Evolutionary conservation across 37 sponge, comb jelly and placozoan species (phyloP).

Genomic region (Crambe crambe): DNA sequence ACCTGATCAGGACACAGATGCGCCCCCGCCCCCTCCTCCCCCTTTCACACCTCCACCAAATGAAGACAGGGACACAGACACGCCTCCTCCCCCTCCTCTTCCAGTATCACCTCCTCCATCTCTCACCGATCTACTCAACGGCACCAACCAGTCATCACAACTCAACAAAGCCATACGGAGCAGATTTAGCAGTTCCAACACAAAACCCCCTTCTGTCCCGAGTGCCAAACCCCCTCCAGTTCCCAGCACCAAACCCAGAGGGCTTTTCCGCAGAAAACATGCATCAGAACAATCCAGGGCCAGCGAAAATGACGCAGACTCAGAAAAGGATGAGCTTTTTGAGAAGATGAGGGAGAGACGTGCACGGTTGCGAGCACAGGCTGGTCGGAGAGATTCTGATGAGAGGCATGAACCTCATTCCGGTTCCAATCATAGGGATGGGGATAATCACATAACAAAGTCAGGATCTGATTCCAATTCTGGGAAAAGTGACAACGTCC

Average conservation of each 20-base stretch:
- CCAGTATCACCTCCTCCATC: neutral
- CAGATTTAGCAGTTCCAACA: too few species aligned
- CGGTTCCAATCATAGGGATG: neutral
- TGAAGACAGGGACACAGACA: neutral
- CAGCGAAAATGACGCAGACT: neutral
- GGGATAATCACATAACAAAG: constrained; percentile 1
- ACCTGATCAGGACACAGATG: too few species aligned
- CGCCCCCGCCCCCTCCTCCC: neutral
- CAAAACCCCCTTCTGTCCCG: neutral
- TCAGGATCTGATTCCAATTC: neutral
- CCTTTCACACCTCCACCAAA: constrained; percentile 1
- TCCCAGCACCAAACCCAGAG: neutral
- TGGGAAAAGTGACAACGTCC: constrained; percentile 15
- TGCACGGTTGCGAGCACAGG: constrained; percentile 8
- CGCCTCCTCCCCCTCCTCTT: neutral
- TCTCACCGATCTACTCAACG: neutral
- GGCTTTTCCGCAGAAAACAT: neutral
- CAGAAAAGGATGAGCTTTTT: constrained; percentile 20
- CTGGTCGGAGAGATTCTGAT: neutral
- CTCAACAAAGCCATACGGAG: neutral
- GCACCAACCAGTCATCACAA: neutral
- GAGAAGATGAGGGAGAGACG: constrained; percentile 38
- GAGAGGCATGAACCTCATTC: neutral
- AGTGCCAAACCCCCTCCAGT: constrained; percentile 1
- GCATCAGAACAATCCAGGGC: neutral